phyloP scores from a whole-genome alignment of 2,113 vertebrate species.

The Orcinus orca region DNA sequence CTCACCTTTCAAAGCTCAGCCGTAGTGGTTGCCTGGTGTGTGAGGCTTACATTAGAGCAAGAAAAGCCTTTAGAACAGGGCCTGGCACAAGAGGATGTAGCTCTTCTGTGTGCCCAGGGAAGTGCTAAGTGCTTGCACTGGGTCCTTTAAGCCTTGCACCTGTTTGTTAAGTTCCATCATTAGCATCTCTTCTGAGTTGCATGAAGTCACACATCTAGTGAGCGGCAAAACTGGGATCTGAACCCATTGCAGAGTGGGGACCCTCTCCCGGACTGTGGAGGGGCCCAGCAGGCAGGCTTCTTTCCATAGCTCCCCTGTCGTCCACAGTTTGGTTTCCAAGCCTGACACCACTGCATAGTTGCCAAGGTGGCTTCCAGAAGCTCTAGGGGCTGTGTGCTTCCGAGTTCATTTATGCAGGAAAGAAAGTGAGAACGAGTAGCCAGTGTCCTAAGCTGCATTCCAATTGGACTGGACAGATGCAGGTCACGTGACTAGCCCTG shows the following conservation, averaged over 20 bases:
- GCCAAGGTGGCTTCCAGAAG: background rate
- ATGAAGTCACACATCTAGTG: background rate
- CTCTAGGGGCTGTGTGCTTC: background rate
- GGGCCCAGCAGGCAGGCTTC: background rate
- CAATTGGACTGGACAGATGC: background rate
- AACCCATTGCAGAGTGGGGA: background rate
- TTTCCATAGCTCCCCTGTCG: background rate
- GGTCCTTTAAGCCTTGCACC: background rate
- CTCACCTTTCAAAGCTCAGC: background rate
- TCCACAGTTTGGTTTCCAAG: background rate
- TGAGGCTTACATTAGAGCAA: background rate
- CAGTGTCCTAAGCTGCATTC: background rate
- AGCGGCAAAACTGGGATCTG: background rate
- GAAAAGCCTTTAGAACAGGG: background rate
- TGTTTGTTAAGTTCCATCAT: background rate
- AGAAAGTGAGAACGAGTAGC: background rate
- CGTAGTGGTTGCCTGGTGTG: background rate
- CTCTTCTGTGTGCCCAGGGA: background rate
- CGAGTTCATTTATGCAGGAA: background rate
- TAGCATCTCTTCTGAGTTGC: background rate
- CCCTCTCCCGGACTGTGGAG: background rate
- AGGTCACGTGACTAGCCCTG: background rate
- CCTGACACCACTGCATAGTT: too few species aligned
- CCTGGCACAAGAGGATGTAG: background rate
- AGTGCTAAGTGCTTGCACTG: background rate